A percentile compares a stretch with the other conserved stretches of the same genome.
Evolutionary conservation across 2,113 vertebrate genomes (phyloP).

Genomic region (Bos javanicus): DNA sequence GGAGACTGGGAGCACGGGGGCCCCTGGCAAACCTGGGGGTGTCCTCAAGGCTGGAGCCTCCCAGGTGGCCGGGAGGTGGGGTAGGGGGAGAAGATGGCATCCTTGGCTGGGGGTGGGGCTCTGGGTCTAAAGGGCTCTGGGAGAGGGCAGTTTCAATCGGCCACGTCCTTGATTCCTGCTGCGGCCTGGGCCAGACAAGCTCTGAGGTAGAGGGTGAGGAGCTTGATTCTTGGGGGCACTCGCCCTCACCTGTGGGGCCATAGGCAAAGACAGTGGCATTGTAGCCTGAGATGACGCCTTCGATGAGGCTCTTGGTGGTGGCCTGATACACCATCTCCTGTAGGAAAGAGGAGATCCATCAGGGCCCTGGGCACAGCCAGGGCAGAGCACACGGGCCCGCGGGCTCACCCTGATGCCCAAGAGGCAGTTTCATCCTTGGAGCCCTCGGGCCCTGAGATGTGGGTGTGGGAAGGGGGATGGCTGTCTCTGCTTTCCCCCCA

Average conservation of each 20-base stretch:
- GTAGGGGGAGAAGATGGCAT: fast-evolving
- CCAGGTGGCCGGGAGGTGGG: background rate
- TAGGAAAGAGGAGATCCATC: background rate
- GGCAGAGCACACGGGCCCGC: background rate
- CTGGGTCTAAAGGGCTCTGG: background rate
- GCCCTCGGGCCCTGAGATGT: background rate
- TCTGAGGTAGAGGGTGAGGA: background rate
- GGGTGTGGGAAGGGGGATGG: background rate
- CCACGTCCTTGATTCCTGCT: background rate
- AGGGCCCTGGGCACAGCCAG: background rate
- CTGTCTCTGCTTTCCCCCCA: background rate
- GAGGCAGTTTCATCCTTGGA: background rate
- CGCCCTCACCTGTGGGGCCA: slow-evolving; percentile 89
- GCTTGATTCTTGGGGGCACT: background rate
- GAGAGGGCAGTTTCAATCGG: background rate
- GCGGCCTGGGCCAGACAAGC: background rate
- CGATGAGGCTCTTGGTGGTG: slow-evolving; percentile 90
- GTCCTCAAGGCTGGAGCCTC: background rate
- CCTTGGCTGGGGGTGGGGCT: background rate
- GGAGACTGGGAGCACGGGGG: fast-evolving
- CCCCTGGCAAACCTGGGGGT: background rate
- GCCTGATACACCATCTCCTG: slow-evolving; percentile 92
- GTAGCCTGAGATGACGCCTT: slow-evolving; percentile 91
- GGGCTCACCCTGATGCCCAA: background rate
- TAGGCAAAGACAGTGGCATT: slow-evolving; percentile 94